phyloP scores from a whole-genome alignment of 1,140 invertebrate species.

The Formica exsecta region DNA sequence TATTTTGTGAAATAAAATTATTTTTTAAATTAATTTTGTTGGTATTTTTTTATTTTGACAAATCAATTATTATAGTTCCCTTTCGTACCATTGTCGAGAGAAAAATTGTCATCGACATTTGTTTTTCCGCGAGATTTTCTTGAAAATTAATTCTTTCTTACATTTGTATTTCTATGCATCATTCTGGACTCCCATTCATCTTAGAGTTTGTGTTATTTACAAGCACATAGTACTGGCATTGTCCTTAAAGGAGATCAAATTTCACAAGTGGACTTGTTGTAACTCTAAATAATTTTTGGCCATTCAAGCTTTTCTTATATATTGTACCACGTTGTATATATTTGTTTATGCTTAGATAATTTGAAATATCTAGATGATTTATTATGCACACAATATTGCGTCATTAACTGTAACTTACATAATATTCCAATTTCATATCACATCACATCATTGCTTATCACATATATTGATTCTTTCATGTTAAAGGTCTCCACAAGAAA shows the following conservation, averaged over 20 bases:
- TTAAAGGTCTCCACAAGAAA: no score
- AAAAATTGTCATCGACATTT: background rate
- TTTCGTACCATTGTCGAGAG: no score
- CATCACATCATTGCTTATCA: no score
- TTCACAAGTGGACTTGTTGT: conserved; percentile 10
- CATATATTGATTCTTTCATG: no score
- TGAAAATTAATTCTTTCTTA: background rate
- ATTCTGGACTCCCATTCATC: background rate
- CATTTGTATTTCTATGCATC: background rate
- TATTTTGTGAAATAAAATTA: background rate
- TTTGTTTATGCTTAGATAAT: background rate
- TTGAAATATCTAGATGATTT: background rate
- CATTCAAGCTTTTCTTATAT: background rate
- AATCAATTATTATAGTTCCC: background rate
- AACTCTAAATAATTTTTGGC: background rate
- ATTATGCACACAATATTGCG: background rate
- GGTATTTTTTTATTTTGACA: background rate
- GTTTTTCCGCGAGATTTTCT: background rate
- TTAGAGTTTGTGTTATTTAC: background rate
- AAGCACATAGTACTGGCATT: background rate
- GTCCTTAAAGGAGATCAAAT: conserved; percentile 36
- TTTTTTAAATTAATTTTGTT: background rate
- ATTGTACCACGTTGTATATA: background rate
- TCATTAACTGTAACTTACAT: background rate
- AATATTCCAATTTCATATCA: background rate